Percentiles rank a stretch among this genome's conserved stretches.
Conservation (phyloP, 1,140 invertebrate genomes). For the Galendromus occidentalis region DNA sequence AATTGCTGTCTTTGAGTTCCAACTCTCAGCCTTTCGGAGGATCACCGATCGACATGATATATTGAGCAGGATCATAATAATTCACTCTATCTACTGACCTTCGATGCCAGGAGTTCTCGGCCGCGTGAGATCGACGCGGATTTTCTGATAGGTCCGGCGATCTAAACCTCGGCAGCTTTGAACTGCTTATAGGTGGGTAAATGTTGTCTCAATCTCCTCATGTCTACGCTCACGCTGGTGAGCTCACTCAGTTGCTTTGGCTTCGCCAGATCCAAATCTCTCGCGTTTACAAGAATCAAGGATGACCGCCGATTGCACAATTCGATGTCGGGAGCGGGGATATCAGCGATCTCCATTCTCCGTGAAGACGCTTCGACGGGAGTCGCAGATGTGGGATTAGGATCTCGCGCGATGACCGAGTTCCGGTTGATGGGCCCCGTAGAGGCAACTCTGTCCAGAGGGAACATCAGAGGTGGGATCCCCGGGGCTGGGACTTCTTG, state of each 20-base stretch:
- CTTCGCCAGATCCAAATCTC: neutral
- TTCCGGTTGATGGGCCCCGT: neutral
- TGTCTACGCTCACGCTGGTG: neutral
- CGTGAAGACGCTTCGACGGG: neutral
- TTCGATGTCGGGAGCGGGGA: slow-evolving; percentile 1
- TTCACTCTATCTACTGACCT: no score
- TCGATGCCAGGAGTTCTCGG: no score
- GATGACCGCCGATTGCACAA: neutral
- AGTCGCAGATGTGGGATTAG: no score
- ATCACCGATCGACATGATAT: no score
- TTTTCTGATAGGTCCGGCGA: no score
- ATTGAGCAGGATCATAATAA: no score
- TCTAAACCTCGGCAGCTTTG: neutral
- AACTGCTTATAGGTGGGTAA: neutral
- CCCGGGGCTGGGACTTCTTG: neutral
- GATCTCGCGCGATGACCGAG: no score
- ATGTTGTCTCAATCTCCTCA: neutral
- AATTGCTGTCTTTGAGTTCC: no score
- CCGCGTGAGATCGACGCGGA: no score
- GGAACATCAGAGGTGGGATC: neutral
- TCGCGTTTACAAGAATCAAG: neutral
- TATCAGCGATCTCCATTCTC: neutral
- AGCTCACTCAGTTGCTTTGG: neutral
- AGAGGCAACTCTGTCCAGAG: neutral
- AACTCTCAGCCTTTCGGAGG: no score